Evolutionary conservation across 2,888 invertebrate species (phyloP).

Genomic region (Tryphoninae sp.): DNA sequence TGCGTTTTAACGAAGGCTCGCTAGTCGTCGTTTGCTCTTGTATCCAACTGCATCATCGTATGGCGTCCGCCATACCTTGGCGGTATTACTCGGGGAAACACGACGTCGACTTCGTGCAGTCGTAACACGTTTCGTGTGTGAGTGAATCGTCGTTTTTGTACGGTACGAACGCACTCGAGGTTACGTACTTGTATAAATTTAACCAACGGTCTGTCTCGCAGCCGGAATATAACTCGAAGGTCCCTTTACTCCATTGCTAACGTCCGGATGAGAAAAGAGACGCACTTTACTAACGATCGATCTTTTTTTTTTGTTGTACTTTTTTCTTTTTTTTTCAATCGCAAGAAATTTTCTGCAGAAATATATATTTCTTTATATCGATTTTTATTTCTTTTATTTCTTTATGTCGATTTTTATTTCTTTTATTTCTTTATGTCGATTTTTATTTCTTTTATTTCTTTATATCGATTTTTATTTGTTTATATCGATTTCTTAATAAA

Average conservation of each 20-base stretch:
- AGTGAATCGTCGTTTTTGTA: constrained; percentile 1
- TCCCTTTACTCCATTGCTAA: constrained; percentile 46
- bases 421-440: no score
- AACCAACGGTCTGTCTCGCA: constrained; percentile 8
- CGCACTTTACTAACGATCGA: constrained; percentile 50
- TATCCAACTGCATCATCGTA: constrained; percentile 14
- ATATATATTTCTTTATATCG: no score
- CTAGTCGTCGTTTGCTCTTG: background rate
- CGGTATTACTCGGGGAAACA: background rate
- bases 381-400: no score
- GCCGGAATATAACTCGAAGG: constrained; percentile 41
- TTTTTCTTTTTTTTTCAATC: background rate
- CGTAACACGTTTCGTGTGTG: background rate
- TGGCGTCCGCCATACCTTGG: constrained; percentile 4
- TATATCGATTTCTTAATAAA: no score
- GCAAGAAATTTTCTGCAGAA: no score
- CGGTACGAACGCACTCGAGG: constrained; percentile 34
- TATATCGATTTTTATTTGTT: no score
- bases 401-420: no score
- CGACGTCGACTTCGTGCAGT: constrained; percentile 7
- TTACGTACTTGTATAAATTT: background rate
- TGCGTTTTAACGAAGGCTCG: constrained; percentile 53
- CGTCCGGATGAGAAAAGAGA: constrained; percentile 38
- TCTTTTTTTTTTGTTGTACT: constrained; percentile 13
- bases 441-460: no score